These are phyloP conservation scores for Neoniphon sammara DNA, from an alignment of 2,797 vertebrate species.

Conservation along the genomic window DNA sequence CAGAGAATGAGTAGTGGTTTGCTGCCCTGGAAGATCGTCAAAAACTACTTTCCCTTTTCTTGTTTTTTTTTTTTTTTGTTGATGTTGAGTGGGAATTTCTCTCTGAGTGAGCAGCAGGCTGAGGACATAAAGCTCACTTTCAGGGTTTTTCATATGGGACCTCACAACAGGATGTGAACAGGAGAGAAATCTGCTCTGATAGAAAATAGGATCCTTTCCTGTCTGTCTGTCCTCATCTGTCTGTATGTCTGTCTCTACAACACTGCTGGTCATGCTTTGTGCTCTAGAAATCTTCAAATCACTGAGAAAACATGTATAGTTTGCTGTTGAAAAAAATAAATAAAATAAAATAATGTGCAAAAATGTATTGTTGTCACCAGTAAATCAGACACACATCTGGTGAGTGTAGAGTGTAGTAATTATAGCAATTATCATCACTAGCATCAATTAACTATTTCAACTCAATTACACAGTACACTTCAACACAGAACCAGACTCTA, in stretches of 20 bases:
- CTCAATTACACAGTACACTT: neutral
- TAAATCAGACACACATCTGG: neutral
- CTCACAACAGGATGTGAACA: neutral
- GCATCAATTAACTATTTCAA: neutral
- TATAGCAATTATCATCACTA: too few relatives aligned
- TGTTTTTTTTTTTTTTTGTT: slow-evolving; percentile 14
- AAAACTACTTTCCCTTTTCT: slow-evolving; percentile 25
- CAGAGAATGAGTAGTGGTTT: slow-evolving; percentile 50
- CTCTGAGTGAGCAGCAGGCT: slow-evolving; percentile 1
- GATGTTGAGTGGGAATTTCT: slow-evolving; percentile 16
- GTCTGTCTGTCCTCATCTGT: neutral
- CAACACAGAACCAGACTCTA: too few relatives aligned
- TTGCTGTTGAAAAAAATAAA: too few relatives aligned
- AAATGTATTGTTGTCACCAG: too few relatives aligned
- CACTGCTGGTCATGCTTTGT: too few relatives aligned
- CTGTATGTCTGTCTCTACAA: neutral
- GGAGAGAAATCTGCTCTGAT: neutral
- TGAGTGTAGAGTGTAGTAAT: neutral
- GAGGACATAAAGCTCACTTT: slow-evolving; percentile 2
- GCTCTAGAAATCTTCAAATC: too few relatives aligned
- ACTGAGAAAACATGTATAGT: too few relatives aligned
- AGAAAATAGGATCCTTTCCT: neutral
- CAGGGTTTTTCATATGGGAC: neutral
- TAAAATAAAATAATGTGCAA: too few relatives aligned
- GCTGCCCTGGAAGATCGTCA: slow-evolving; percentile 19